Evolutionary conservation across 2,888 invertebrate genomes (phyloP).

Genomic region (Drosophila melanocephala): DNA sequence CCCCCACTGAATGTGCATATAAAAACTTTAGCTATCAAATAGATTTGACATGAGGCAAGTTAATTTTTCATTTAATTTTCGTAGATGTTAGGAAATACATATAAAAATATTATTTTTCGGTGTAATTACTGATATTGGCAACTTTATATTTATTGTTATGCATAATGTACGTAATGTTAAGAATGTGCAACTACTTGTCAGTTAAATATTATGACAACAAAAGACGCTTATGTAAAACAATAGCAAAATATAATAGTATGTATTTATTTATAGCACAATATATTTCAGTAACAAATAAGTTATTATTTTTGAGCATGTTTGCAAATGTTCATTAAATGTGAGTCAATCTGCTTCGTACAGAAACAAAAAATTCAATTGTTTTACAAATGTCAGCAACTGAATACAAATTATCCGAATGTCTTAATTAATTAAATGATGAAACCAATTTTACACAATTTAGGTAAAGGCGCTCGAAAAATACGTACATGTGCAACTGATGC

Average conservation of each 20-base stretch:
- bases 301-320: conserved; percentile 47
- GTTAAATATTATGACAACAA: conserved; percentile 49
- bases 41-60: conserved; percentile 49
- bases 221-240: conserved; percentile 45
- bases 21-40: conserved; percentile 43
- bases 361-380: conserved; percentile 20
- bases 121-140: conserved; percentile 79
- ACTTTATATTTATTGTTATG: conserved; percentile 63
- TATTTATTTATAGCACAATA: conserved; percentile 14
- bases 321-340: conserved; percentile 34
- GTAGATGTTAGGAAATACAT: conserved; percentile 57
- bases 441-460: conserved; percentile 53
- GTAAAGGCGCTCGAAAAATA: conserved; percentile 48
- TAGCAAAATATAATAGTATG: conserved; percentile 58
- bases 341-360: conserved; percentile 29
- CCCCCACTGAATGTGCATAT: conserved; percentile 34
- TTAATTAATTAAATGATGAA: conserved; percentile 39
- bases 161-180: conserved; percentile 61
- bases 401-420: conserved; percentile 19
- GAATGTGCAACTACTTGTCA: conserved; percentile 55
- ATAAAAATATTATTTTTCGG: conserved; percentile 64
- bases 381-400: conserved; percentile 23
- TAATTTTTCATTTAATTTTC: conserved; percentile 42
- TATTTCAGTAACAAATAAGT: conserved; percentile 5
- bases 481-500: conserved; percentile 55